Percentiles rank a stretch among this genome's conserved stretches.
Conservation (phyloP, 2,888 invertebrate species). For the Amaurobius ferox region DNA sequence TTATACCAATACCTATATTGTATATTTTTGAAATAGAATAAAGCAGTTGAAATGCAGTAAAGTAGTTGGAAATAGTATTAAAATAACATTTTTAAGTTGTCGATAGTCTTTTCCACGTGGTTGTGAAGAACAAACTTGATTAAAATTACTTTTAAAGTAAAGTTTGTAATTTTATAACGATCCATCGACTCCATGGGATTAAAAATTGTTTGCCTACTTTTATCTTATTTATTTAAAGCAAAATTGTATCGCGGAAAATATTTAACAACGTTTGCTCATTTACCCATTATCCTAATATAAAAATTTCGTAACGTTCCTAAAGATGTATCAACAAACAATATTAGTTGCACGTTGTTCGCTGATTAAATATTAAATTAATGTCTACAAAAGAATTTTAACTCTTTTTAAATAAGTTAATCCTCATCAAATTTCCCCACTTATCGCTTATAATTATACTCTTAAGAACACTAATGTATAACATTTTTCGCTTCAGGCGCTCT, state of each 20-base stretch:
- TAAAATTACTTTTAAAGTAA: too few species aligned
- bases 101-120: too few species aligned
- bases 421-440: slow-evolving; percentile 3
- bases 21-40: too few species aligned
- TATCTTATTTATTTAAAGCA: too few species aligned
- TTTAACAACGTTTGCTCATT: background rate
- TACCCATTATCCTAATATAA: background rate
- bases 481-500: background rate
- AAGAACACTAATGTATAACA: background rate
- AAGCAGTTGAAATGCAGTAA: too few species aligned
- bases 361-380: background rate
- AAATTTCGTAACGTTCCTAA: background rate
- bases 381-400: background rate
- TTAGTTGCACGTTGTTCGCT: background rate
- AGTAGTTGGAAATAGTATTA: too few species aligned
- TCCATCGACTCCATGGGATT: too few species aligned
- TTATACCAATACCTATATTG: too few species aligned
- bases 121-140: too few species aligned
- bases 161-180: too few species aligned
- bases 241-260: background rate
- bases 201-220: too few species aligned
- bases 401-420: background rate
- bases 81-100: too few species aligned
- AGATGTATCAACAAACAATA: background rate
- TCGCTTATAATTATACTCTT: background rate